Evolutionary conservation across 2,113 vertebrate genomes (phyloP).

Genomic region (Plecotus auritus): DNA sequence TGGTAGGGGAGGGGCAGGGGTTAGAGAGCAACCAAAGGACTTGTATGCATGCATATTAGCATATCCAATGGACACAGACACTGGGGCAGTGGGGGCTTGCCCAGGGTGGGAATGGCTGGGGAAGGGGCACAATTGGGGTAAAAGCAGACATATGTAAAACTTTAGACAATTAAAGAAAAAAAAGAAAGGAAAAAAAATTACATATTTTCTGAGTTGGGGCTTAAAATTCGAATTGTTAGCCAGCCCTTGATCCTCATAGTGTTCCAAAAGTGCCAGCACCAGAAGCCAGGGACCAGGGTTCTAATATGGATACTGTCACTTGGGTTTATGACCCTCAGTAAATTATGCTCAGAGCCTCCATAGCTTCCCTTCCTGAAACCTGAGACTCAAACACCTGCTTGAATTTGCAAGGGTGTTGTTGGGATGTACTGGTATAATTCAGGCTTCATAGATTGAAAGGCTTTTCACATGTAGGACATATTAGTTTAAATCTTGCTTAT

Average conservation of each 20-base stretch:
- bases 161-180: no score
- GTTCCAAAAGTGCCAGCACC: neutral
- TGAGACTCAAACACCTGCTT: neutral
- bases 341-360: neutral
- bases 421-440: neutral
- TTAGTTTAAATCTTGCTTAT: neutral
- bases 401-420: neutral
- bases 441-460: neutral
- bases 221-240: neutral
- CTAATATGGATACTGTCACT: neutral
- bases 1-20: no score
- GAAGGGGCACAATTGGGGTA: no score
- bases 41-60: no score
- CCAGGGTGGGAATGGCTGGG: no score
- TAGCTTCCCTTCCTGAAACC: neutral
- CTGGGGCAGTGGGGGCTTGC: no score
- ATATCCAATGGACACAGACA: no score
- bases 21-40: no score
- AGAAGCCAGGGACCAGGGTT: neutral
- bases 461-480: neutral
- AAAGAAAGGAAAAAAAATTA: neutral
- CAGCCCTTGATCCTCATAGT: neutral
- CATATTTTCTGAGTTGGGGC: neutral
- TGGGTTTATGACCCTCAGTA: neutral
- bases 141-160: no score